These are phyloP conservation scores for Oligia fasciuncula DNA, from an alignment of 2,888 invertebrate species.

Conservation along the genomic window DNA sequence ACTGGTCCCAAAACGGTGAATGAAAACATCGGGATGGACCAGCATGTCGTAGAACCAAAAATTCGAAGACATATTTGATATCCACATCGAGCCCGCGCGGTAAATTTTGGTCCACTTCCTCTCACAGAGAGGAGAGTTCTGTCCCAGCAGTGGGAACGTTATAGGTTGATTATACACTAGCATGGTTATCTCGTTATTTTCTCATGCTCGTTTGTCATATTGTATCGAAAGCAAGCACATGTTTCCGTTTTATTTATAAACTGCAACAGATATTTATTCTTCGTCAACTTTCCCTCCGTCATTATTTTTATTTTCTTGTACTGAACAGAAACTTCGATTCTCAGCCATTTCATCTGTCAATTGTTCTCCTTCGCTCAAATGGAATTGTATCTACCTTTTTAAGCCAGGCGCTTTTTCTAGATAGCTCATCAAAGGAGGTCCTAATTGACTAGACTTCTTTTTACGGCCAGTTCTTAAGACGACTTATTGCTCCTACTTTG, in stretches of 20 bases:
- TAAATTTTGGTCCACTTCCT: background rate
- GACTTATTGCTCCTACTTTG: slow-evolving; percentile 11
- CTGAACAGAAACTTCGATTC: slow-evolving; percentile 5
- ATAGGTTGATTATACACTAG: background rate
- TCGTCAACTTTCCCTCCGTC: background rate
- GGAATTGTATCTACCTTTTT: slow-evolving; percentile 16
- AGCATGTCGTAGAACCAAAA: background rate
- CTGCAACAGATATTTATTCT: background rate
- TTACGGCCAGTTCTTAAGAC: slow-evolving; percentile 17
- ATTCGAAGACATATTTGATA: background rate
- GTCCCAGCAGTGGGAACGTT: too few species aligned
- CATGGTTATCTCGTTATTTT: background rate
- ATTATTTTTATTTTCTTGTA: background rate
- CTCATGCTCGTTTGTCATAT: background rate
- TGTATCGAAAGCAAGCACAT: background rate
- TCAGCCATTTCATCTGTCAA: slow-evolving; percentile 12
- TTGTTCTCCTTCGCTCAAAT: slow-evolving; percentile 23
- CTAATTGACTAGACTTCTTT: slow-evolving; percentile 49
- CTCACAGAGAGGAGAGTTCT: background rate
- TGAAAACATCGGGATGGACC: background rate
- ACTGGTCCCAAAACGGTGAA: background rate
- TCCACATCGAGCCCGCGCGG: background rate
- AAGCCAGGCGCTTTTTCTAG: slow-evolving; percentile 26
- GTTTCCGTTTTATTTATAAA: background rate
- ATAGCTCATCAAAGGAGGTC: slow-evolving; percentile 31